Base-by-base conservation (phyloP, 2,888 invertebrate species). In the Piscicola geometra region DNA sequence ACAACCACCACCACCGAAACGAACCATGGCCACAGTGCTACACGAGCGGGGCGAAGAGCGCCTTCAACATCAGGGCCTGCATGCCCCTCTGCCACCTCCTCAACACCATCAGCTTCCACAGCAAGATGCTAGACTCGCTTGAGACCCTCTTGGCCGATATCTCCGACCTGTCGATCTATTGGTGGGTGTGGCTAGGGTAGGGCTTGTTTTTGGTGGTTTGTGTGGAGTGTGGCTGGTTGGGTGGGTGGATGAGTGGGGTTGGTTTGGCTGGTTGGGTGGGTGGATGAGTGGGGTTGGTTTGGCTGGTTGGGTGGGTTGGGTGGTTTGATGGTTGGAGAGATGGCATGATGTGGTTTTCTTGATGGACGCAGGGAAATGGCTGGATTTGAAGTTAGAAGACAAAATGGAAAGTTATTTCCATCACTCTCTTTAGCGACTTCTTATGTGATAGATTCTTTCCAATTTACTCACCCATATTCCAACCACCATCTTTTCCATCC, bases 131-230 rank as follows among this genome's bases (percentile, higher is more conserved):
- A 0, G 99, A 99, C 85, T 93, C 93, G 85, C 89, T 99, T 71
- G 98, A 98, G 86, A 96, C 98, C 86, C 92, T 99, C 84, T 88
- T 99, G 81, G 91, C 93, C 0, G 98, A 99, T 86, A 94, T 96
- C 1, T 96, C 97, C 0, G 98, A 99, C 87, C 88, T 99, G 28
- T 97, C 97, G 0, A 90, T 98, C 79, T 98, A 98, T 85, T 99
- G 98, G 89, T 89, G 82, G 60, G 60, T 25, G 41, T 15, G 5
- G 5, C 41, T 41, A 15, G 9, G 15, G 9, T 41, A 15, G 41
- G 9, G 15, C 5, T 41, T 41, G 41, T n/a, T n/a, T n/a, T n/a
- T n/a, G n/a, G n/a, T n/a, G n/a, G n/a, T n/a, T n/a, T n/a, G n/a
- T n/a, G n/a, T n/a, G n/a, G n/a, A n/a, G n/a, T n/a, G n/a, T n/a